phyloP scores from a whole-genome alignment of 1,140 invertebrate species.

The Palaemon carinicauda region DNA sequence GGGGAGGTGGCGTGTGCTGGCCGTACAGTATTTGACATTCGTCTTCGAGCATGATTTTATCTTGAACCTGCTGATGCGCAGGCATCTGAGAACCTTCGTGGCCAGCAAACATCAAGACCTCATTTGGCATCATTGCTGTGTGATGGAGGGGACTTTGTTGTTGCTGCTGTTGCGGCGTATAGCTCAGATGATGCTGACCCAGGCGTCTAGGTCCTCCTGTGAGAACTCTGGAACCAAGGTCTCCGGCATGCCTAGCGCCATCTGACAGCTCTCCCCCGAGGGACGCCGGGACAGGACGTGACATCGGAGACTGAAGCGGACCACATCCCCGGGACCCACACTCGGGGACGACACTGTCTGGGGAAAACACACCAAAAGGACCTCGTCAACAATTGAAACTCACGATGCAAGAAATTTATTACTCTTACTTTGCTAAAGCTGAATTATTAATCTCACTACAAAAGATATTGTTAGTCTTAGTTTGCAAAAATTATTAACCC shows the following conservation, averaged over 20 bases:
- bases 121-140: background rate
- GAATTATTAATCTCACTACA: too few species aligned
- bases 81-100: background rate
- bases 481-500: too few species aligned
- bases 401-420: too few species aligned
- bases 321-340: constrained; percentile 41
- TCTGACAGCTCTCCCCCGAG: background rate
- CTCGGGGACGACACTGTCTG: constrained; percentile 41
- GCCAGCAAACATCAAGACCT: background rate
- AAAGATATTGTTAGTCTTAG: too few species aligned
- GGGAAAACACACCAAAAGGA: background rate
- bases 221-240: constrained; percentile 50
- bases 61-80: background rate
- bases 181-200: constrained; percentile 48
- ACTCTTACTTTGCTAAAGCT: too few species aligned
- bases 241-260: constrained; percentile 39
- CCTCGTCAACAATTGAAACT: too few species aligned
- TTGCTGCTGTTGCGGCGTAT: background rate
- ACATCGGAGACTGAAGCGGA: constrained; percentile 46
- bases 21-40: background rate
- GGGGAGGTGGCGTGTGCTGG: background rate
- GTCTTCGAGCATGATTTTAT: background rate
- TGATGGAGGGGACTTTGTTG: background rate
- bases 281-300: constrained; percentile 41
- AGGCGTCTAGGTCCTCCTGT: constrained; percentile 45